Evolutionary conservation across 2,888 invertebrate species (phyloP).

Genomic region (Cerastis rubricosa): DNA sequence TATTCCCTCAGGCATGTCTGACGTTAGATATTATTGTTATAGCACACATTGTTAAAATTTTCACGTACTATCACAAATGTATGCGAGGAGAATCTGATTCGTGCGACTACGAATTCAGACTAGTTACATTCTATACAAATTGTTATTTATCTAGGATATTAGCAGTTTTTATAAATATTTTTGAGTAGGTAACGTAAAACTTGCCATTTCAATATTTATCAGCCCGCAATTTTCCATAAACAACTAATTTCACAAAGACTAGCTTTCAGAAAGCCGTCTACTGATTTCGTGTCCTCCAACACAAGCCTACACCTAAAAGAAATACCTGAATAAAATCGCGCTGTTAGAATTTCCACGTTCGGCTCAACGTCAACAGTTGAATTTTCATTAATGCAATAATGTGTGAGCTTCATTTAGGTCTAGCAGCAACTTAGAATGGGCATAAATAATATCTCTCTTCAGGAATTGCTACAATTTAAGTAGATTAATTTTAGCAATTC

Average conservation of each 20-base stretch:
- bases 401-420: background rate
- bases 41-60: conserved; percentile 44
- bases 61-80: conserved; percentile 57
- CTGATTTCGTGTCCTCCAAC: background rate
- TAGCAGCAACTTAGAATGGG: background rate
- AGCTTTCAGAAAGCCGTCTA: background rate
- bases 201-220: background rate
- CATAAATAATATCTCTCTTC: background rate
- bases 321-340: background rate
- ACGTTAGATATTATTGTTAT: conserved; percentile 39
- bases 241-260: background rate
- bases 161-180: conserved; percentile 53
- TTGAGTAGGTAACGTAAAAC: background rate
- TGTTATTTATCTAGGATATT: conserved; percentile 57
- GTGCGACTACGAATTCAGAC: conserved; percentile 37
- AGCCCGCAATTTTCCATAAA: background rate
- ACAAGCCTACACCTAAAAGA: background rate
- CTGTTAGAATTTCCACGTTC: background rate
- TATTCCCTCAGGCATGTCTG: conserved; percentile 51
- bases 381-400: background rate
- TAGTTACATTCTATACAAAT: conserved; percentile 50
- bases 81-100: conserved; percentile 57
- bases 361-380: background rate
- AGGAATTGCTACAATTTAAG: background rate
- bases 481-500: background rate